phyloP scores from a whole-genome alignment of 1,140 invertebrate genomes.

The Drosophila kikkawai region DNA sequence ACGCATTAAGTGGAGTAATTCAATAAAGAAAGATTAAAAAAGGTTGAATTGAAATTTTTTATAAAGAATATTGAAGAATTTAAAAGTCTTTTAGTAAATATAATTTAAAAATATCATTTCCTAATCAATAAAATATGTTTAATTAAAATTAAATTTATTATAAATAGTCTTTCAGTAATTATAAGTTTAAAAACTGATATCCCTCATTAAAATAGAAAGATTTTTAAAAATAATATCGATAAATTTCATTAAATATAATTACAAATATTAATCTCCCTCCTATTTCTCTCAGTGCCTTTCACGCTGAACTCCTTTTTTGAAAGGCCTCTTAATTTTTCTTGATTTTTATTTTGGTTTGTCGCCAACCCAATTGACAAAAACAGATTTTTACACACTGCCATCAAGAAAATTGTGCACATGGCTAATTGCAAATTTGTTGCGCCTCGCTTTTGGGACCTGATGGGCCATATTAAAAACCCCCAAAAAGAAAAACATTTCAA shows the following conservation, averaged over 20 bases:
- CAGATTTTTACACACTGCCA: slow-evolving; percentile 47
- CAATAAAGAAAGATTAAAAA: too few relatives aligned
- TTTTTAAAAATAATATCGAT: too few relatives aligned
- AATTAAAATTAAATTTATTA: too few relatives aligned
- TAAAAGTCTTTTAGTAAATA: background rate
- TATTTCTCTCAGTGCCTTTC: background rate
- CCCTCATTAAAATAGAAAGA: too few relatives aligned
- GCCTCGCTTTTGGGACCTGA: slow-evolving; percentile 80
- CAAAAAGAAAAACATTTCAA: slow-evolving; percentile 28
- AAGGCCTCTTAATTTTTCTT: background rate
- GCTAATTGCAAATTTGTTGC: slow-evolving; percentile 77
- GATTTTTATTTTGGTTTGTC: slow-evolving; percentile 13
- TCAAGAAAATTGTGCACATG: slow-evolving; percentile 65
- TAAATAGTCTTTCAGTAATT: too few relatives aligned
- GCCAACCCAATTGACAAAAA: slow-evolving; percentile 48
- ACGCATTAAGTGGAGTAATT: slow-evolving; percentile 1
- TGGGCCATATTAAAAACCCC: slow-evolving; percentile 71
- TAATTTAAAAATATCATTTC: too few relatives aligned
- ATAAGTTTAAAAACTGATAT: too few relatives aligned
- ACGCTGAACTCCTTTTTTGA: slow-evolving; percentile 17
- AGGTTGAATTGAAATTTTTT: background rate
- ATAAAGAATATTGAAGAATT: rapidly evolving
- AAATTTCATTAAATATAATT: too few relatives aligned
- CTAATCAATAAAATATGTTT: too few relatives aligned
- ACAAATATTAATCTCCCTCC: background rate